Percentiles rank a stretch among this genome's conserved stretches.
Evolutionary conservation across 2,113 vertebrate genomes (phyloP).

Genomic region (Myodes glareolus): DNA sequence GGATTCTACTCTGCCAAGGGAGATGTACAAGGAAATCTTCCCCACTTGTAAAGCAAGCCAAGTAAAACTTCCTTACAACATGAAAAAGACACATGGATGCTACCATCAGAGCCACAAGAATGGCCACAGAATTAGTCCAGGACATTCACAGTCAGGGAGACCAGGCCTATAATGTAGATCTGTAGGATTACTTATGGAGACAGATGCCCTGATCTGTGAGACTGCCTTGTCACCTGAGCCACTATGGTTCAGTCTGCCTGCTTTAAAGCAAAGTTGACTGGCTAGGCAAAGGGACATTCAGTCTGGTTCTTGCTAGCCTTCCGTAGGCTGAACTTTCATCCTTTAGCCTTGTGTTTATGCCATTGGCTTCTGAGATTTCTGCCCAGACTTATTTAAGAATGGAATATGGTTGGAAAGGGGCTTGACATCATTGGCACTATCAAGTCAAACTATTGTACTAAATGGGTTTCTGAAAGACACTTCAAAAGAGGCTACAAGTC

Average conservation of each 20-base stretch:
- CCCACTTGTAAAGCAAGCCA: too few species aligned
- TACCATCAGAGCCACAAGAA: background rate
- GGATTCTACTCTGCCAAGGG: background rate
- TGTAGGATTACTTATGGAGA: fast-evolving
- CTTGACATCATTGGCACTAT: background rate
- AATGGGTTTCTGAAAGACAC: background rate
- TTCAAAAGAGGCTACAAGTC: background rate
- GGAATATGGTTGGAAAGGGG: too few species aligned
- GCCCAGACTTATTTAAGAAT: fast-evolving
- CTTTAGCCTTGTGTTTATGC: fast-evolving
- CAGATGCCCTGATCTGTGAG: background rate
- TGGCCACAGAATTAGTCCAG: background rate
- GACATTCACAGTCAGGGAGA: too few species aligned
- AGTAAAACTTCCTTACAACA: fast-evolving
- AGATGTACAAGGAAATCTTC: background rate
- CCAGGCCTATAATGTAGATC: fast-evolving
- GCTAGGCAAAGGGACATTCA: background rate
- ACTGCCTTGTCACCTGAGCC: too few species aligned
- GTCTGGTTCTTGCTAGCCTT: fast-evolving
- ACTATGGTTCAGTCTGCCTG: background rate
- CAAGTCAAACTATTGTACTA: background rate
- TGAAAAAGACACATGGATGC: background rate
- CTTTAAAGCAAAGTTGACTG: background rate
- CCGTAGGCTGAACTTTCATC: fast-evolving
- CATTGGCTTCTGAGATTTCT: background rate